A percentile compares a stretch with the other conserved stretches of the same genome.
phyloP scores from a whole-genome alignment of 2,113 vertebrate species.

The Tragulus kanchil region DNA sequence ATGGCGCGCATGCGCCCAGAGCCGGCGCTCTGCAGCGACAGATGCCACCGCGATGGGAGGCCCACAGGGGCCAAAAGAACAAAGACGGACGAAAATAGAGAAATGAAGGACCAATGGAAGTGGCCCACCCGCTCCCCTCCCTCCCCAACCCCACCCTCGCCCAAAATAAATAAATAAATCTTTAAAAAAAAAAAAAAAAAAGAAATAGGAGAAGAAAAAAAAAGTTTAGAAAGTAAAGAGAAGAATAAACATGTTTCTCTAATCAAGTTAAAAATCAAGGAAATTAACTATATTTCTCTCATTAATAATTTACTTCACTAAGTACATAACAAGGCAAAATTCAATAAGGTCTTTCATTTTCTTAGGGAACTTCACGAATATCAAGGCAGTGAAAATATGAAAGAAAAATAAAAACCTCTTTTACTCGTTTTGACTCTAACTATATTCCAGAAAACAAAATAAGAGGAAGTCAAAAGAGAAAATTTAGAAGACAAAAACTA shows the following conservation, averaged over 20 bases:
- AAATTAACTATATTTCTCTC: conserved; percentile 11
- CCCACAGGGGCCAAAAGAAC: no score
- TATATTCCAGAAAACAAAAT: conserved; percentile 38
- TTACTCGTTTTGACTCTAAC: background rate
- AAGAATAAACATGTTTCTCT: conserved; percentile 18
- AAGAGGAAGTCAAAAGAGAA: background rate
- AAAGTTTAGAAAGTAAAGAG: background rate
- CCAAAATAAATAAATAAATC: no score
- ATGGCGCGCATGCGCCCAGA: no score
- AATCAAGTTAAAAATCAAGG: conserved; percentile 11
- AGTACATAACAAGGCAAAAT: conserved; percentile 6
- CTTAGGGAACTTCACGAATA: conserved; percentile 11
- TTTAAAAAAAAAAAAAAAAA: no score
- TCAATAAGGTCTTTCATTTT: background rate
- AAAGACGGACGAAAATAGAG: no score
- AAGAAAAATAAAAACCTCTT: background rate
- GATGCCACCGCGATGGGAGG: no score
- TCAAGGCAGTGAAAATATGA: background rate
- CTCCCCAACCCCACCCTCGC: no score
- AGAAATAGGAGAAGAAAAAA: background rate
- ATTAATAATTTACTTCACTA: conserved; percentile 44
- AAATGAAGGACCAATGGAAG: no score
- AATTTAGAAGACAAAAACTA: conserved; percentile 19
- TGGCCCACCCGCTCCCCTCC: no score
- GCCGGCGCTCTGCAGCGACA: no score